phyloP scores from a whole-genome alignment of 2,888 invertebrate genomes.

The Onthophagus sagittarius region DNA sequence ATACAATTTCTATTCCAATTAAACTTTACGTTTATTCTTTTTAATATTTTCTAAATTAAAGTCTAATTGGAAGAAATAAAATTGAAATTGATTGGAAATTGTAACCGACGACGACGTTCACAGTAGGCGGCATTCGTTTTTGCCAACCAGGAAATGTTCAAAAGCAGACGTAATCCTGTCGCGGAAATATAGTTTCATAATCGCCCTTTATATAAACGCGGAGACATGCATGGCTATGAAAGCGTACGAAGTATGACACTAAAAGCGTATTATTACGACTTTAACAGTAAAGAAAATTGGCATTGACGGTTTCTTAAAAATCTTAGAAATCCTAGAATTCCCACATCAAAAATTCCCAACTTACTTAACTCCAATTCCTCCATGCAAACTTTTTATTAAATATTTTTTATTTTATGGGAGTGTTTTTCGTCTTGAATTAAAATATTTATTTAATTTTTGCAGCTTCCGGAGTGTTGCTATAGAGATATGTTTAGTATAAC shows the following conservation, averaged over 20 bases:
- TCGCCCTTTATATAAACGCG: not conserved
- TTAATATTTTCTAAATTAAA: not conserved
- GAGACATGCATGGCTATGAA: not conserved
- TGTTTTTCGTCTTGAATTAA: too few relatives aligned
- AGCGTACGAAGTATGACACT: not conserved
- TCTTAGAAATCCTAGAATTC: too few relatives aligned
- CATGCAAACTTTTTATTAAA: too few relatives aligned
- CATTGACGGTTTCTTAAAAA: too few relatives aligned
- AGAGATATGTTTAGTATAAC: too few relatives aligned
- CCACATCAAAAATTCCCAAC: too few relatives aligned
- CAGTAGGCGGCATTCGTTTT: not conserved
- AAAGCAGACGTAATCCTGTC: not conserved
- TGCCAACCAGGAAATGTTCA: not conserved
- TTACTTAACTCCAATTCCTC: too few relatives aligned
- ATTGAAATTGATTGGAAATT: not conserved
- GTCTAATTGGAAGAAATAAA: not conserved
- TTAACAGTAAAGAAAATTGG: too few relatives aligned
- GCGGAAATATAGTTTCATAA: not conserved
- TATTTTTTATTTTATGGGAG: too few relatives aligned
- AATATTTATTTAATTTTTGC: too few relatives aligned
- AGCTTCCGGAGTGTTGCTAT: too few relatives aligned
- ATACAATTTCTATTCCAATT: not conserved
- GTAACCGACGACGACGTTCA: too few relatives aligned
- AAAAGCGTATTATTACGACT: not conserved
- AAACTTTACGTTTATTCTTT: not conserved